These are phyloP conservation scores for Neodontobutis hainanensis DNA, from an alignment of 2,113 vertebrate species.

Conservation along the genomic window DNA sequence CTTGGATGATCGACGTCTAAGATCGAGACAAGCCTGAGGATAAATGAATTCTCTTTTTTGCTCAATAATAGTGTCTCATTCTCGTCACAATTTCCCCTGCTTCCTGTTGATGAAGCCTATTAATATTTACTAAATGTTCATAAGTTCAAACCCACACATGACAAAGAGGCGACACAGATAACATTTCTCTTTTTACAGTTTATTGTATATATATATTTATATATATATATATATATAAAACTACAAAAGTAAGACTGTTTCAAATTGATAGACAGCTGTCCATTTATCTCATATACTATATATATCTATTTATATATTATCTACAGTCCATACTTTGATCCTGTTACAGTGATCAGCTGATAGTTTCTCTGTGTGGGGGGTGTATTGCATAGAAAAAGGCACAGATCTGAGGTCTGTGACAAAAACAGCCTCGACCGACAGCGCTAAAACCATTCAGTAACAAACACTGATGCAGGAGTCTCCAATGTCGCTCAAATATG, in stretches of 20 bases:
- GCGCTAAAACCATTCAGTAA: slow-evolving; percentile 64
- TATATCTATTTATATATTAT: slow-evolving; percentile 56
- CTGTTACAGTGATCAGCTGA: slow-evolving; percentile 87
- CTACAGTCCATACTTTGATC: slow-evolving; percentile 90
- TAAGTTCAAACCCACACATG: slow-evolving; percentile 14
- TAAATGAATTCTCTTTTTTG: too few species aligned
- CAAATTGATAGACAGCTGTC: slow-evolving; percentile 94
- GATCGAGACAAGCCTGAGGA: too few species aligned
- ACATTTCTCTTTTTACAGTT: slow-evolving; percentile 79
- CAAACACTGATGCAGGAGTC: slow-evolving; percentile 70
- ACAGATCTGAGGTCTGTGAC: slow-evolving; percentile 96
- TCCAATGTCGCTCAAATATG: slow-evolving; percentile 67
- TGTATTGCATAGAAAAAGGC: slow-evolving; percentile 99
- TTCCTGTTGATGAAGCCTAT: too few species aligned
- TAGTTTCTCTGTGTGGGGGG: slow-evolving; percentile 68
- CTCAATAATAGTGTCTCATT: too few species aligned
- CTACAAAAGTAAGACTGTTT: slow-evolving; percentile 99
- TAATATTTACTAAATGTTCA: neutral
- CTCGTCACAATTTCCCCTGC: too few species aligned
- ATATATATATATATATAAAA: slow-evolving; percentile 87
- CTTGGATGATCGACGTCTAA: too few species aligned
- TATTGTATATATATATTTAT: slow-evolving; percentile 86
- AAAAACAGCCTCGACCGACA: slow-evolving; percentile 73
- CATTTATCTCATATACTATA: slow-evolving; percentile 77
- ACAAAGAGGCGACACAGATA: slow-evolving; percentile 22